These are phyloP conservation scores for Macrophya alboannulata DNA, from an alignment of 2,888 invertebrate species.

Conservation along the genomic window DNA sequence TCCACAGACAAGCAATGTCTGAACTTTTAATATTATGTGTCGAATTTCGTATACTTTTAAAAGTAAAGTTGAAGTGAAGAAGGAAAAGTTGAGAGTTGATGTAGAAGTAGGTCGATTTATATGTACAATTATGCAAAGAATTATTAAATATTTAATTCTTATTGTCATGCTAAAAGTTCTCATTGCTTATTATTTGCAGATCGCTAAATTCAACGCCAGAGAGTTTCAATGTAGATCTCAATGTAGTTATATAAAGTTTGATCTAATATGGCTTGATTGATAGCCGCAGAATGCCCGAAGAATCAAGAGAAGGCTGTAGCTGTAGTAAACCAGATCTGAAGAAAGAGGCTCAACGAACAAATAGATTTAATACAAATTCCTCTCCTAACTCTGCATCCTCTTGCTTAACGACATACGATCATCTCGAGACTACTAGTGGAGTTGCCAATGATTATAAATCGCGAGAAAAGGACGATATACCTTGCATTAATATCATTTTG, in stretches of 20 bases:
- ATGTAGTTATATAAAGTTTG: slow-evolving; percentile 73
- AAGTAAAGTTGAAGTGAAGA: background rate
- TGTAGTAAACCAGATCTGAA: slow-evolving; percentile 56
- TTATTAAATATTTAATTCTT: background rate
- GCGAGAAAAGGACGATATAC: slow-evolving; percentile 4
- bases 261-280: slow-evolving; percentile 61
- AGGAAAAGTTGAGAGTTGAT: slow-evolving; percentile 1
- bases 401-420: slow-evolving; percentile 50
- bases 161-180: slow-evolving; percentile 7
- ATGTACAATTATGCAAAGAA: background rate
- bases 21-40: background rate
- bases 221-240: slow-evolving; percentile 76
- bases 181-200: slow-evolving; percentile 72
- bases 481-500: slow-evolving; percentile 56
- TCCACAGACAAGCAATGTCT: background rate
- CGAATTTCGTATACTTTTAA: background rate
- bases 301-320: slow-evolving; percentile 55
- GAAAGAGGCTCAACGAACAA: slow-evolving; percentile 62
- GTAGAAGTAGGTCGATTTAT: slow-evolving; percentile 5
- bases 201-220: slow-evolving; percentile 77
- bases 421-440: slow-evolving; percentile 16
- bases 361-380: slow-evolving; percentile 59
- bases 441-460: background rate
- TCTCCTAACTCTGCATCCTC: slow-evolving; percentile 46
- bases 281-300: slow-evolving; percentile 66